phyloP scores from a whole-genome alignment of 2,113 vertebrate species.

The Hydrochoerus hydrochaeris region DNA sequence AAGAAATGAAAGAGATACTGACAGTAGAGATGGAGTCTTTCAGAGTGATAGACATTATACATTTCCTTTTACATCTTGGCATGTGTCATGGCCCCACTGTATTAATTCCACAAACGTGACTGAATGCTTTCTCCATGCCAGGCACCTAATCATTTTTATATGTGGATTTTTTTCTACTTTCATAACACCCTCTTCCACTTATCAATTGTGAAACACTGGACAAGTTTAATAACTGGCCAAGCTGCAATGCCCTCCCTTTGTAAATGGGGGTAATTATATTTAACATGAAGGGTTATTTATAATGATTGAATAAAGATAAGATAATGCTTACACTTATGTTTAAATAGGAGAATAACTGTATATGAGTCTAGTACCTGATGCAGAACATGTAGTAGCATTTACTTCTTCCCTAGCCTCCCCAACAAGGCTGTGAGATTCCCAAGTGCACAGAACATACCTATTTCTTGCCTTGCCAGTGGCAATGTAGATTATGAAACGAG shows the following conservation, averaged over 20 bases:
- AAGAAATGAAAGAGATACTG: background rate
- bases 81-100: accelerated
- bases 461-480: background rate
- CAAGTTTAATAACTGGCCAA: background rate
- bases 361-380: background rate
- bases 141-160: background rate
- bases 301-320: conserved; percentile 7
- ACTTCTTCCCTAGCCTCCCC: background rate
- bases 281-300: background rate
- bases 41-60: background rate
- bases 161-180: background rate
- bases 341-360: background rate
- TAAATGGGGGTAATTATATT: background rate
- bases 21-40: background rate
- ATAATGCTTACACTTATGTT: background rate
- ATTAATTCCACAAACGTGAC: background rate
- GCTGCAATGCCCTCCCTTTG: background rate
- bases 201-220: background rate
- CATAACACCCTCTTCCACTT: background rate
- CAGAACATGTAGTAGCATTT: background rate
- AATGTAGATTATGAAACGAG: background rate
- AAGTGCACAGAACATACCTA: accelerated
- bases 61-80: background rate
- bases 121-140: background rate
- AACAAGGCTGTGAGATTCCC: background rate